Conservation (phyloP, 37 sponge, comb jelly and placozoan species). For the Corticium candelabrum region DNA sequence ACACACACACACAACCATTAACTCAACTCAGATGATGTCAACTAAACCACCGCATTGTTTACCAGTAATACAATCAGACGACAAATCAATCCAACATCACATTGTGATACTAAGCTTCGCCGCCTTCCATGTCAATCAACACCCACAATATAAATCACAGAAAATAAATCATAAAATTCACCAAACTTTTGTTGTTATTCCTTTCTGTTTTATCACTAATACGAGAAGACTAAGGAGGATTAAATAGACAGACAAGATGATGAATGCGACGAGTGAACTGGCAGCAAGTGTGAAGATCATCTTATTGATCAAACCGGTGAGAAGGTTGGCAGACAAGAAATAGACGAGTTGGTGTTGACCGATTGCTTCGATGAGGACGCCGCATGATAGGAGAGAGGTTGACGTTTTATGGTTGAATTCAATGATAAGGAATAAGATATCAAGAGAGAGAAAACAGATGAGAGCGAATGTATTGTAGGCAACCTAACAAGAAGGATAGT, state of each 20-base stretch:
- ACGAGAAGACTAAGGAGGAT: slow-evolving; percentile 17
- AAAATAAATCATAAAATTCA: background rate
- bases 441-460: background rate
- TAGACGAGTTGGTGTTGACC: slow-evolving; percentile 81
- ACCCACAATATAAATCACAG: no score
- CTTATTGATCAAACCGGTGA: slow-evolving; percentile 86
- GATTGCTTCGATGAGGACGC: slow-evolving; percentile 62
- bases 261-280: background rate
- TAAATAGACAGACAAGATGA: slow-evolving; percentile 39
- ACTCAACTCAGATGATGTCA: no score
- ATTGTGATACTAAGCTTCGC: no score
- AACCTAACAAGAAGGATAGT: background rate
- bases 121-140: no score
- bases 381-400: no score
- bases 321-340: slow-evolving; percentile 80
- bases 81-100: no score
- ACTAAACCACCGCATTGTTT: no score
- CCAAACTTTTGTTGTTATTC: slow-evolving; percentile 50
- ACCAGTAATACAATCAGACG: no score
- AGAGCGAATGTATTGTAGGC: background rate
- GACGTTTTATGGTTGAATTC: background rate
- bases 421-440: background rate
- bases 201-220: slow-evolving; percentile 11
- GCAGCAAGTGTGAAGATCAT: slow-evolving; percentile 58
- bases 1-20: no score